Evolutionary conservation across 2,888 invertebrate genomes (phyloP).

Genomic region (Saturnia pavonia): DNA sequence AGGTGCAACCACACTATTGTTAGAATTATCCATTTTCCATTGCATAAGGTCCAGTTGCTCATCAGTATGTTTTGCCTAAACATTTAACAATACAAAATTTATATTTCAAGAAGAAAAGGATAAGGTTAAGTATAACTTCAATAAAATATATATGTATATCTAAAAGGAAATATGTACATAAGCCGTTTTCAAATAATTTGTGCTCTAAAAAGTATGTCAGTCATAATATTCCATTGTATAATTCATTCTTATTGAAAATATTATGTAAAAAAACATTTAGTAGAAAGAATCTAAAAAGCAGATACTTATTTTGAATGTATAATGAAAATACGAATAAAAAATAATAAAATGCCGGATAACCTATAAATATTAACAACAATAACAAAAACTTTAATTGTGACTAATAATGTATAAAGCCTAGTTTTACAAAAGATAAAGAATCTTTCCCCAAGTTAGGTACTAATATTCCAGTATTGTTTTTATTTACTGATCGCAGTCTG

Average conservation of each 20-base stretch:
- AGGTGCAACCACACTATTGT: conserved; percentile 82
- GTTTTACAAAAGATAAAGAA: not conserved
- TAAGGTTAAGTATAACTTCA: too few relatives aligned
- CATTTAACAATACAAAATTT: not conserved
- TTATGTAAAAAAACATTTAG: not conserved
- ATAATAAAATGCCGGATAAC: not conserved
- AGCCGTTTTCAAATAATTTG: too few relatives aligned
- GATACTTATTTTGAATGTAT: not conserved
- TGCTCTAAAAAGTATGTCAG: not conserved
- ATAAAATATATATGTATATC: too few relatives aligned
- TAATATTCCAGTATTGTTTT: conserved; percentile 38
- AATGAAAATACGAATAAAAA: not conserved
- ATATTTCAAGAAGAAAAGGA: not conserved
- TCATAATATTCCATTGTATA: not conserved
- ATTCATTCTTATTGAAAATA: not conserved
- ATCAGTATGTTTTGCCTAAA: conserved; percentile 87
- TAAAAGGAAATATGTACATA: too few relatives aligned
- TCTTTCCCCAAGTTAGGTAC: conserved; percentile 23
- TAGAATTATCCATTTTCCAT: conserved; percentile 87
- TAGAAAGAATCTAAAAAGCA: not conserved
- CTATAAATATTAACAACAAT: not conserved
- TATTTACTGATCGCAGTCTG: conserved; percentile 55
- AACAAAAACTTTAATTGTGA: not conserved
- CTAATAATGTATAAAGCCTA: not conserved
- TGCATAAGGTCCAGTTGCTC: conserved; percentile 87